A percentile compares a stretch with the other conserved stretches of the same genome.
phyloP scores from a whole-genome alignment of 2,888 invertebrate species.

The Globia sparganii region DNA sequence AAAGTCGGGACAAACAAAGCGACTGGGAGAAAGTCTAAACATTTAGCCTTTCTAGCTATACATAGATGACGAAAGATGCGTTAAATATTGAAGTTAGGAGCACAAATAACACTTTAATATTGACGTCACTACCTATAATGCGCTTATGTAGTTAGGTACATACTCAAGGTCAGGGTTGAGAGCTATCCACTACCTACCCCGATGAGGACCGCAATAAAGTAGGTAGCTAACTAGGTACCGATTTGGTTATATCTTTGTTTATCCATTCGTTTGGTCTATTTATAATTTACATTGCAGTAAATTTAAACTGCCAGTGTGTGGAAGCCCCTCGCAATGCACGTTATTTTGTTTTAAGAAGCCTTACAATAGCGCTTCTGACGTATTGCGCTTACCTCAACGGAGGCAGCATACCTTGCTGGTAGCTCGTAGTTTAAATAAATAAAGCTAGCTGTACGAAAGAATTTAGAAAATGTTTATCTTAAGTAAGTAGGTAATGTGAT shows the following conservation, averaged over 20 bases:
- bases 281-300: neutral
- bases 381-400: constrained; percentile 4
- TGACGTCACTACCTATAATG: neutral
- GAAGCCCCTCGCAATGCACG: constrained; percentile 35
- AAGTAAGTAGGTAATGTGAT: neutral
- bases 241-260: neutral
- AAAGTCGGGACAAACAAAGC: neutral
- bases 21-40: neutral
- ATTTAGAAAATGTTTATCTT: neutral
- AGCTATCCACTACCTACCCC: neutral
- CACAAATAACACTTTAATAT: neutral
- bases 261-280: neutral
- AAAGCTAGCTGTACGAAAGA: no score
- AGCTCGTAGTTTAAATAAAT: neutral
- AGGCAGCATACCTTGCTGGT: neutral
- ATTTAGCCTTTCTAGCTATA: neutral
- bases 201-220: neutral
- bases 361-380: constrained; percentile 24
- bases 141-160: neutral
- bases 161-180: neutral
- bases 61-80: neutral
- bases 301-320: neutral
- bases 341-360: constrained; percentile 40
- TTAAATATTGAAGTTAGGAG: neutral
- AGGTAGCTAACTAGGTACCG: neutral